These are phyloP conservation scores for Nematostella vectensis DNA, from an alignment of 92 coral and sea anemone species.

Conservation along the genomic window DNA sequence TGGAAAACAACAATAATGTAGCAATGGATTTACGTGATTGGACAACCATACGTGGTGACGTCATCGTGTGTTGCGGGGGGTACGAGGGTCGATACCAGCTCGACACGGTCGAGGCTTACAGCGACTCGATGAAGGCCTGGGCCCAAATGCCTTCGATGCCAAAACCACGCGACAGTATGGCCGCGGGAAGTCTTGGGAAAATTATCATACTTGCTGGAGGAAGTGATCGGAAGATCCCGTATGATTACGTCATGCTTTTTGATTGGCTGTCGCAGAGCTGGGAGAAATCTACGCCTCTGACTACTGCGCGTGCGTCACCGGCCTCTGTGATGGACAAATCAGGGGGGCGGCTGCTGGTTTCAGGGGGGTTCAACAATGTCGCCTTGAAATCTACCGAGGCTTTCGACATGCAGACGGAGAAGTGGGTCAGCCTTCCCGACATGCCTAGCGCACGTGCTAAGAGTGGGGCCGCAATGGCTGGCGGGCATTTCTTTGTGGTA, in stretches of 20 bases:
- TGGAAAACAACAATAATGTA: too few species aligned
- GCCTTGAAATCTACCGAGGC: conserved; percentile 49
- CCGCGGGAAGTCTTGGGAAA: conserved; percentile 58
- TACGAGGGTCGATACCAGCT: conserved; percentile 53
- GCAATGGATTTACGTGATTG: conserved; percentile 33
- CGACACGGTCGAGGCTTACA: conserved; percentile 56
- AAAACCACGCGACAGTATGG: conserved; percentile 56
- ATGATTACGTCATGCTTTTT: conserved; percentile 42
- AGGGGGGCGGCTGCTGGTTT: conserved; percentile 48
- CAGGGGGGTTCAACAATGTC: conserved; percentile 58
- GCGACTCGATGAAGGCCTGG: conserved; percentile 36
- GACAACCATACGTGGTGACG: conserved; percentile 50
- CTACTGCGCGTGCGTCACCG: conserved; percentile 45
- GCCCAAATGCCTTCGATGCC: conserved; percentile 67
- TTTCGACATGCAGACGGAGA: conserved; percentile 48
- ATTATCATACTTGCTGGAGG: conserved; percentile 62
- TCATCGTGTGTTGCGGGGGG: conserved; percentile 67
- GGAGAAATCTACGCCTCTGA: conserved; percentile 47
- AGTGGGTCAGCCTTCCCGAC: conserved; percentile 43
- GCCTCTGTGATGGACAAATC: conserved; percentile 44
- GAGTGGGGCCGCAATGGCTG: conserved; percentile 50
- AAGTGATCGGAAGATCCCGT: conserved; percentile 45
- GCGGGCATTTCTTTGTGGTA: conserved; percentile 68
- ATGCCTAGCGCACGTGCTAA: conserved; percentile 68
- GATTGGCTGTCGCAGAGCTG: conserved; percentile 53